These are phyloP conservation scores for Mustelus asterias DNA, from an alignment of 2,113 vertebrate genomes.

Conservation along the genomic window DNA sequence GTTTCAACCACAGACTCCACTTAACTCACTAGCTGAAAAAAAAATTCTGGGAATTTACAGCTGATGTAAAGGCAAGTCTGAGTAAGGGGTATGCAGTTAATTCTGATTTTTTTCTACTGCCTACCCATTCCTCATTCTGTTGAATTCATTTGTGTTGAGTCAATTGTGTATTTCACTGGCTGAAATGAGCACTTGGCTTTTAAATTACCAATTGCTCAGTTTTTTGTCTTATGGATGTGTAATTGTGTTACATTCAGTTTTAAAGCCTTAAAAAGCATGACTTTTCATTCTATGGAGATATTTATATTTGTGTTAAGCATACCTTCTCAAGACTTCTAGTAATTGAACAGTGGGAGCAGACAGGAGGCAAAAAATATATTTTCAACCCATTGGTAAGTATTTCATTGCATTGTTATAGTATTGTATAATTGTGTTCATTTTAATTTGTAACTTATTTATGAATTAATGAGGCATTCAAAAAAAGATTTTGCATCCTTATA, in stretches of 20 bases:
- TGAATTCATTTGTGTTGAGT: neutral
- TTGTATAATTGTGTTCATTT: neutral
- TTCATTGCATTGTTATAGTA: neutral
- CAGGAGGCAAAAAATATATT: neutral
- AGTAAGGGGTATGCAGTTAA: neutral
- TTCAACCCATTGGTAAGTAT: neutral
- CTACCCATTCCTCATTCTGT: neutral
- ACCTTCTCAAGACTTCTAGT: neutral
- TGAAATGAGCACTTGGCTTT: neutral
- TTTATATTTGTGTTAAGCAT: neutral
- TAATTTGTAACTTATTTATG: neutral
- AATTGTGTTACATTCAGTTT: neutral
- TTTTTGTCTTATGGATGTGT: neutral
- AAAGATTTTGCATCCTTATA: conserved; percentile 2
- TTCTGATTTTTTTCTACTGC: neutral
- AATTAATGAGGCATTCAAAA: neutral
- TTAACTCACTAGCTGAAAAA: neutral
- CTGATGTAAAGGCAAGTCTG: neutral
- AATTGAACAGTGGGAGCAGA: neutral
- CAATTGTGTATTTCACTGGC: neutral
- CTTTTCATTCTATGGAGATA: neutral
- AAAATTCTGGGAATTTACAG: neutral
- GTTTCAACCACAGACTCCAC: neutral
- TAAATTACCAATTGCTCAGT: neutral
- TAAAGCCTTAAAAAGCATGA: neutral